Evolutionary conservation across 2,888 invertebrate species (phyloP).

Genomic region (Plagodis pulveraria): DNA sequence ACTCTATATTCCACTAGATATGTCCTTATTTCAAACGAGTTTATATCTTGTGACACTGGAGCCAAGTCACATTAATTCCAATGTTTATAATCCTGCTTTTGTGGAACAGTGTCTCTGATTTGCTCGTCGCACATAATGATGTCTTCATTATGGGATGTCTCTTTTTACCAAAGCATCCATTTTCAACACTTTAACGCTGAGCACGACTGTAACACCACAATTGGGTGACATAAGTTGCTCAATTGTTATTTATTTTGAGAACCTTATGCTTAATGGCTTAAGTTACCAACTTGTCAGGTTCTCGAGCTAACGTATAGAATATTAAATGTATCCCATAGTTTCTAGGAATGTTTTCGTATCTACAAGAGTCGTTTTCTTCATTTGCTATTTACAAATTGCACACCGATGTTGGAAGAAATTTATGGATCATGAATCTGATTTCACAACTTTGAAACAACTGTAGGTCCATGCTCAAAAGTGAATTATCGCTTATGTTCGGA

Average conservation of each 20-base stretch:
- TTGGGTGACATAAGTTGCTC: conserved; percentile 64
- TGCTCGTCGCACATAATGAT: conserved; percentile 29
- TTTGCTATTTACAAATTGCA: conserved; percentile 35
- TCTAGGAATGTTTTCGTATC: conserved; percentile 27
- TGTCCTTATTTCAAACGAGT: conserved; percentile 47
- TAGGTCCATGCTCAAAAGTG: conserved; percentile 39
- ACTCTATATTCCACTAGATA: conserved; percentile 46
- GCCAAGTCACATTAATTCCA: conserved; percentile 41
- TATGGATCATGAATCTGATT: conserved; percentile 37
- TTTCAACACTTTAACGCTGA: conserved; percentile 53
- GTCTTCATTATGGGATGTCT: conserved; percentile 26
- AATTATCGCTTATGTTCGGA: conserved; percentile 59
- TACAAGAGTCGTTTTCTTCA: conserved; percentile 23
- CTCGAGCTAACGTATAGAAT: conserved; percentile 24
- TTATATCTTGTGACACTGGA: conserved; percentile 29
- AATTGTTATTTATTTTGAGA: conserved; percentile 66
- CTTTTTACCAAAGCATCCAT: conserved; percentile 41
- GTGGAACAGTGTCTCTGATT: conserved; percentile 29
- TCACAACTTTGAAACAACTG: conserved; percentile 36
- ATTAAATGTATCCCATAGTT: conserved; percentile 23
- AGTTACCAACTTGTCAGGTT: conserved; percentile 42
- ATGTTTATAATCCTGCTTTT: conserved; percentile 41
- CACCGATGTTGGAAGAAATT: conserved; percentile 29
- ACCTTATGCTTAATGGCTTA: conserved; percentile 50
- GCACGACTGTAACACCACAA: conserved; percentile 48